Percentiles rank a stretch among this genome's conserved stretches.
Evolutionary conservation across 2,888 invertebrate species (phyloP).

Genomic region (Drosophila lutescens): DNA sequence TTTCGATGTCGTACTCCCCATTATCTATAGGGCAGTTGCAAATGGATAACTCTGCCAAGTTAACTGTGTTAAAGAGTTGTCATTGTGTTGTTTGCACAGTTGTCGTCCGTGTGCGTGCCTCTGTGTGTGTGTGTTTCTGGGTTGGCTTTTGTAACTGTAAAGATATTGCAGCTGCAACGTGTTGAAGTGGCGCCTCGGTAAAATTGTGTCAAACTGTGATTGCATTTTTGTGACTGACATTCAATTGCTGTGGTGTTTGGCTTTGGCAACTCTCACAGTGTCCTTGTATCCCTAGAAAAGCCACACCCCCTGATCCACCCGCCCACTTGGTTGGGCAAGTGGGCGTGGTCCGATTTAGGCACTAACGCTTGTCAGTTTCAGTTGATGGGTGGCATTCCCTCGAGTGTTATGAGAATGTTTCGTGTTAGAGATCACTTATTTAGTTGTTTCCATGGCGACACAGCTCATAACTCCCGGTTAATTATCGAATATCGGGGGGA

Average conservation of each 20-base stretch:
- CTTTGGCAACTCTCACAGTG: slow-evolving; percentile 37
- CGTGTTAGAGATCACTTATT: slow-evolving; percentile 24
- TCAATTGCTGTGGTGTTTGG: slow-evolving; percentile 72
- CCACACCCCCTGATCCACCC: not conserved
- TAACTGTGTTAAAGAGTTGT: slow-evolving; percentile 78
- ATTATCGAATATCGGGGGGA: slow-evolving; percentile 27
- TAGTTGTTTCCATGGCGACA: slow-evolving; percentile 18
- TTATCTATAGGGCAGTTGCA: slow-evolving; percentile 22
- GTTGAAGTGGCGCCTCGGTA: slow-evolving; percentile 78
- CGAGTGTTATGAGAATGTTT: slow-evolving; percentile 49
- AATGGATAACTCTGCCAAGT: slow-evolving; percentile 52
- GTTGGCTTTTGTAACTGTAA: slow-evolving; percentile 50
- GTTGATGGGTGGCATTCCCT: slow-evolving; percentile 50
- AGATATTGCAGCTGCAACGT: slow-evolving; percentile 79
- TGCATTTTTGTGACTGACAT: slow-evolving; percentile 79
- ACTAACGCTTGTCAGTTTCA: slow-evolving; percentile 43
- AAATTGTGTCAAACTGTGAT: slow-evolving; percentile 80
- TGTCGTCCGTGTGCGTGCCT: slow-evolving; percentile 62
- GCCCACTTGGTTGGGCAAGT: slow-evolving; percentile 15
- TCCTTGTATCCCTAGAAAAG: slow-evolving; percentile 3
- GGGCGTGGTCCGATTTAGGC: slow-evolving; percentile 33
- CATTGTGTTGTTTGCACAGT: slow-evolving; percentile 75
- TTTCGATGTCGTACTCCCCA: not conserved
- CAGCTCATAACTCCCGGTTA: slow-evolving; percentile 27
- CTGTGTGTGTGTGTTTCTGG: slow-evolving; percentile 5